These are phyloP conservation scores for Melieria omissa DNA, from an alignment of 2,888 invertebrate species.

Conservation along the genomic window DNA sequence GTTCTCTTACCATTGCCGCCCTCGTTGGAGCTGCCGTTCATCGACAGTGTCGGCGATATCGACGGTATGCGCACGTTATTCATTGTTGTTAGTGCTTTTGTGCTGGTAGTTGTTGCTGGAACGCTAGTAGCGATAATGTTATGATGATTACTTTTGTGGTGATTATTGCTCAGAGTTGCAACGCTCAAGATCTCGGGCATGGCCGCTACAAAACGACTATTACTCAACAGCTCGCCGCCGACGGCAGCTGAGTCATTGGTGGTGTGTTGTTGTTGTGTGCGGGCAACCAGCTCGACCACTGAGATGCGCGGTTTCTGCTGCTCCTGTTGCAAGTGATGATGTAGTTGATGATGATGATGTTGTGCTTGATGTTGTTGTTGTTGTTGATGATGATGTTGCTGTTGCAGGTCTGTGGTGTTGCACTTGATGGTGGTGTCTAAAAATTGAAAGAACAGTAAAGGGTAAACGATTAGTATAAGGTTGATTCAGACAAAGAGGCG, in stretches of 20 bases:
- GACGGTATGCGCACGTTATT: slow-evolving; percentile 52
- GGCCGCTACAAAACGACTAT: slow-evolving; percentile 37
- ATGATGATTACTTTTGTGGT: slow-evolving; percentile 38
- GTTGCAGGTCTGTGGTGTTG: too few species aligned
- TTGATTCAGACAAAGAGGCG: too few species aligned
- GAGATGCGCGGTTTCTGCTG: slow-evolving; percentile 73
- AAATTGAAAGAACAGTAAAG: too few species aligned
- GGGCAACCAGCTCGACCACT: slow-evolving; percentile 87
- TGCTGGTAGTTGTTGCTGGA: slow-evolving; percentile 38
- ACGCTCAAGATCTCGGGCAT: slow-evolving; percentile 58
- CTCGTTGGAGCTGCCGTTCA: slow-evolving; percentile 63
- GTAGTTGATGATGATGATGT: slow-evolving; percentile 33
- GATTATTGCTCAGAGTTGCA: slow-evolving; percentile 48
- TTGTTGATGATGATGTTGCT: too few species aligned
- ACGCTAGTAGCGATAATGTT: slow-evolving; percentile 38
- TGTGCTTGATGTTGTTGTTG: too few species aligned
- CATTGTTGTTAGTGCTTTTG: slow-evolving; percentile 21
- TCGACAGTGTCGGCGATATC: slow-evolving; percentile 68
- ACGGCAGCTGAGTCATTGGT: slow-evolving; percentile 11
- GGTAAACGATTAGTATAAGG: too few species aligned
- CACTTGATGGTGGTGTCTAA: too few species aligned
- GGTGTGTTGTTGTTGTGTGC: slow-evolving; percentile 54
- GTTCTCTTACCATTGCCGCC: slow-evolving; percentile 55
- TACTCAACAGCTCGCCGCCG: slow-evolving; percentile 17
- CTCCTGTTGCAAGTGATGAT: slow-evolving; percentile 42